Evolutionary conservation across 1,140 invertebrate species (phyloP).

Genomic region (Agrilus planipennis): DNA sequence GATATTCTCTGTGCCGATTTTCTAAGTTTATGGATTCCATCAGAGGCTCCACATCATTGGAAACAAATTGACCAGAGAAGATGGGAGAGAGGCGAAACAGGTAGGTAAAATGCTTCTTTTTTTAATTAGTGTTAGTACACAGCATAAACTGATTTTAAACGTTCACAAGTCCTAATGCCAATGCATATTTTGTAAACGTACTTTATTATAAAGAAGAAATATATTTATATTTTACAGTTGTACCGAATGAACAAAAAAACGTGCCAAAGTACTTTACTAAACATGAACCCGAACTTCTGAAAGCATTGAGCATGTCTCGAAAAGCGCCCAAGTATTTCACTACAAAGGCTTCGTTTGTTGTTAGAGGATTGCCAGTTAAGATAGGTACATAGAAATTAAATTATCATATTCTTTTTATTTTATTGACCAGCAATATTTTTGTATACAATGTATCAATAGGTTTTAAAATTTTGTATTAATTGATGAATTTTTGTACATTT

Average conservation of each 20-base stretch:
- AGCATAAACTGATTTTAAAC: too few relatives aligned
- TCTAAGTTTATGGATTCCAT: constrained; percentile 50
- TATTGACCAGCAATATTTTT: too few relatives aligned
- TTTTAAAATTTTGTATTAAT: too few relatives aligned
- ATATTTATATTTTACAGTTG: constrained; percentile 5
- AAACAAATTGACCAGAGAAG: constrained; percentile 36
- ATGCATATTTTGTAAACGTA: too few relatives aligned
- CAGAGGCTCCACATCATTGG: constrained; percentile 32
- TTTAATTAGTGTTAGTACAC: too few relatives aligned
- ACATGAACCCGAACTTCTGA: constrained; percentile 38
- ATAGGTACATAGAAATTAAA: too few relatives aligned
- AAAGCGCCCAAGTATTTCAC: constrained; percentile 39
- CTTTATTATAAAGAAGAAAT: too few relatives aligned
- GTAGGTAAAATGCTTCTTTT: constrained; percentile 31
- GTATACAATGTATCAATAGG: too few relatives aligned
- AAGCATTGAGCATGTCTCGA: constrained; percentile 41
- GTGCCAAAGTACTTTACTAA: not conserved
- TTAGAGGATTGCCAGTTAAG: constrained; percentile 46
- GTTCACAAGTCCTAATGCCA: too few relatives aligned
- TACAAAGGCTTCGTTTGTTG: constrained; percentile 47
- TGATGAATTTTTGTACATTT: too few relatives aligned
- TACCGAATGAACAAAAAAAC: not conserved
- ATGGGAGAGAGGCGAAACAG: constrained; percentile 39
- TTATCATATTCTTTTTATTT: too few relatives aligned
- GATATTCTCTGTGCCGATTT: constrained; percentile 58